A percentile compares a stretch with the other conserved stretches of the same genome.
Conservation (phyloP, 1,140 invertebrate genomes). For the Atta colombica region DNA sequence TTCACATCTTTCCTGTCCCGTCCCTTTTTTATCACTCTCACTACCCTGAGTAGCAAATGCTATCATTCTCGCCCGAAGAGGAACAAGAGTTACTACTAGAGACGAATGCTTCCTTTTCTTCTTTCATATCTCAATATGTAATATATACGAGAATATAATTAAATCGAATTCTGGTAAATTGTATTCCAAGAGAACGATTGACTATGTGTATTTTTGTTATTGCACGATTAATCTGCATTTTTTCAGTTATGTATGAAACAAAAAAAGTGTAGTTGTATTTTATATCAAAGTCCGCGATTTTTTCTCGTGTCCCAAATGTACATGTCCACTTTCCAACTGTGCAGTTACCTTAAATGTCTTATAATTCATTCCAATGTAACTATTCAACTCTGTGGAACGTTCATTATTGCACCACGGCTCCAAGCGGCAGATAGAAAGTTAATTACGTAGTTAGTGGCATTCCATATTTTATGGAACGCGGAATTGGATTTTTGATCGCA, state of each 20-base stretch:
- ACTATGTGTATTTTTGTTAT: neutral
- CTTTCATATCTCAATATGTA: neutral
- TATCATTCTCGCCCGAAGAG: constrained; percentile 28
- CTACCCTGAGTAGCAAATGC: constrained; percentile 2
- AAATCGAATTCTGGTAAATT: neutral
- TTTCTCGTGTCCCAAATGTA: neutral
- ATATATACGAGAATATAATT: neutral
- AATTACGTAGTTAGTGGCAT: constrained; percentile 62
- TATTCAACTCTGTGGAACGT: constrained; percentile 11
- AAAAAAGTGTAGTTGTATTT: constrained; percentile 1
- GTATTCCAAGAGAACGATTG: neutral
- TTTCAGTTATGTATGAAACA: neutral
- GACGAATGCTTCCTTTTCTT: constrained; percentile 41
- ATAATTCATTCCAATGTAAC: constrained; percentile 47
- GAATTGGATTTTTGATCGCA: constrained; percentile 62
- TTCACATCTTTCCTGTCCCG: neutral
- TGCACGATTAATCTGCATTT: constrained; percentile 19
- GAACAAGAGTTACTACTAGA: neutral
- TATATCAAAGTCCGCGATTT: neutral
- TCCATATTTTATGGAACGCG: constrained; percentile 59
- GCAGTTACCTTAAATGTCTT: constrained; percentile 43
- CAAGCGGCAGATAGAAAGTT: constrained; percentile 40
- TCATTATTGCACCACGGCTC: constrained; percentile 45
- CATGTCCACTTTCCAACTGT: neutral
- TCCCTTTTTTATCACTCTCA: constrained; percentile 21